These are phyloP conservation scores for Mormyrops attenuatus DNA, from an alignment of 2,797 vertebrate genomes.

Conservation along the genomic window DNA sequence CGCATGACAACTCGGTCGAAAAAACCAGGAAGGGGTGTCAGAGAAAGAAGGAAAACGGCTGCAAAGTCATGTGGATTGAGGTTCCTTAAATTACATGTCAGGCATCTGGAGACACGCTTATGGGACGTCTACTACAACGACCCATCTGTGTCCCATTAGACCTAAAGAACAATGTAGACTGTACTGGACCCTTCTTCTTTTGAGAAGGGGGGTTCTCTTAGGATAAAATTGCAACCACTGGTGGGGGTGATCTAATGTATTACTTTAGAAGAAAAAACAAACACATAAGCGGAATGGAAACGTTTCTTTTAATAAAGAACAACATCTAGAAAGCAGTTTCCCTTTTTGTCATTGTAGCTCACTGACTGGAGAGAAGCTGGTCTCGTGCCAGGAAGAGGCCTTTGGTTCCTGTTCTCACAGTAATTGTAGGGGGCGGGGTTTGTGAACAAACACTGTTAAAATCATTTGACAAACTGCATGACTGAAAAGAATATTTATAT, in stretches of 20 bases:
- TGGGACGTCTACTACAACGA: conserved; percentile 40
- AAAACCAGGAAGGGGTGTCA: neutral
- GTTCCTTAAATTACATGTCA: neutral
- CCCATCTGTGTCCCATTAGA: conserved; percentile 68
- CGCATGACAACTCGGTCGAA: neutral
- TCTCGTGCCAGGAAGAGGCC: neutral
- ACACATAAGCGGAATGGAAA: neutral
- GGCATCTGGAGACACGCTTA: conserved; percentile 16
- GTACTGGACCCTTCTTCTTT: conserved; percentile 46
- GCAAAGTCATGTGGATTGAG: neutral
- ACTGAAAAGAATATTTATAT: conserved; percentile 12
- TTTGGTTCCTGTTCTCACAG: neutral
- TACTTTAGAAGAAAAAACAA: neutral
- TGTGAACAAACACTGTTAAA: neutral
- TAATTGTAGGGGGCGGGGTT: neutral
- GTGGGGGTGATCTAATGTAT: conserved; percentile 24
- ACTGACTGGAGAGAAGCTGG: neutral
- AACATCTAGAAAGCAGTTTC: neutral
- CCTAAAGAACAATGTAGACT: conserved; percentile 62
- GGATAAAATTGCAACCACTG: conserved; percentile 63
- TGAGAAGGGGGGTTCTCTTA: conserved; percentile 34
- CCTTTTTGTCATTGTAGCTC: neutral
- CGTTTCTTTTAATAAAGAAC: neutral
- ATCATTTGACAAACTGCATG: neutral
- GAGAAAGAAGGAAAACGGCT: neutral